Evolutionary conservation across 2,888 invertebrate species (phyloP).

Genomic region (Dorcus hopei): DNA sequence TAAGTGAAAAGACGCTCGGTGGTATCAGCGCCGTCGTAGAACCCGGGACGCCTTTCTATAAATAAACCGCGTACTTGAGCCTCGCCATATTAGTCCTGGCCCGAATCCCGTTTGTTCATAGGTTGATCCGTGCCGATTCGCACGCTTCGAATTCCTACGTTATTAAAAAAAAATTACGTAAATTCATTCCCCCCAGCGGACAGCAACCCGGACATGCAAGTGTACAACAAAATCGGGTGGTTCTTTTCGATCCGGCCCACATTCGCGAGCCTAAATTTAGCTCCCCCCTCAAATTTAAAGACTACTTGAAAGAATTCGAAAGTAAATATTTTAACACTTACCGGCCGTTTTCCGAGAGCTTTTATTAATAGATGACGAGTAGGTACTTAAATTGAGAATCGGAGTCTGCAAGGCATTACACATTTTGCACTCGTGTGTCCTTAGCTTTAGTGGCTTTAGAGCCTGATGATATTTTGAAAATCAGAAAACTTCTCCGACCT

Average conservation of each 20-base stretch:
- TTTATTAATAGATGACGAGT: not conserved
- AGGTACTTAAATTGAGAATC: too few species aligned
- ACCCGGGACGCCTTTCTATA: slow-evolving; percentile 22
- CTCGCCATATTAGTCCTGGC: slow-evolving; percentile 33
- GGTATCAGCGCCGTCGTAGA: slow-evolving; percentile 21
- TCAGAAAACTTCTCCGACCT: too few species aligned
- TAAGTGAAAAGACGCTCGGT: slow-evolving; percentile 21
- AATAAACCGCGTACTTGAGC: slow-evolving; percentile 24
- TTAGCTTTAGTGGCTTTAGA: too few species aligned
- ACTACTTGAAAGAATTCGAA: slow-evolving; percentile 11
- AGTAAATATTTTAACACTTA: slow-evolving; percentile 11
- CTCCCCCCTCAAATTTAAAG: slow-evolving; percentile 4
- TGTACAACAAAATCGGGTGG: not conserved
- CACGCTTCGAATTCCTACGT: not conserved
- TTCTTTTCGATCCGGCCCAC: slow-evolving; percentile 3
- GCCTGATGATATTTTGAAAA: too few species aligned
- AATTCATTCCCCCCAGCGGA: not conserved
- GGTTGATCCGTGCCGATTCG: slow-evolving; percentile 12
- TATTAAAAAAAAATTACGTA: not conserved
- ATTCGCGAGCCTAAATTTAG: slow-evolving; percentile 13
- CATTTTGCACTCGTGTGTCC: too few species aligned
- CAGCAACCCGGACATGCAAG: not conserved
- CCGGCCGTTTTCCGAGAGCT: not conserved
- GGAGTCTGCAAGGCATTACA: too few species aligned
- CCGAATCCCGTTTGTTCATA: slow-evolving; percentile 15